Conservation (phyloP, 2,888 invertebrate species). For the Aromia moschata region DNA sequence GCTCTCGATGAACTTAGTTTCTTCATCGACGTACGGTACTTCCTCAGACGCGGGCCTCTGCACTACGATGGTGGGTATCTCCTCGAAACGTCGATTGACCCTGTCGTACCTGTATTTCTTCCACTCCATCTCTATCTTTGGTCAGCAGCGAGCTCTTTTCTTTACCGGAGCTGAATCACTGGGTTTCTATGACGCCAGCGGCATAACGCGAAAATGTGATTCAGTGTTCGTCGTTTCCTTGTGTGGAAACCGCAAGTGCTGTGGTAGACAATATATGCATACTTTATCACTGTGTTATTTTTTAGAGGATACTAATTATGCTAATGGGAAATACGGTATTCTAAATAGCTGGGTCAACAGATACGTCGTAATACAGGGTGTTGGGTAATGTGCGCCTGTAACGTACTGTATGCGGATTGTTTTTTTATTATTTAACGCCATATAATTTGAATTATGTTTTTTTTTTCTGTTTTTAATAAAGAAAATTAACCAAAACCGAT, state of each 20-base stretch:
- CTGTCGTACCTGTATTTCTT: constrained; percentile 36
- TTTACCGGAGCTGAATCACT: background rate
- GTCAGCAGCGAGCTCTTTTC: background rate
- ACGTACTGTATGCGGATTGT: no score
- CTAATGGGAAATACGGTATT: background rate
- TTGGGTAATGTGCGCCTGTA: no score
- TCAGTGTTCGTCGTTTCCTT: background rate
- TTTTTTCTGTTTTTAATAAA: no score
- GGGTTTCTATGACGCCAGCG: background rate
- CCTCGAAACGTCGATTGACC: constrained; percentile 30
- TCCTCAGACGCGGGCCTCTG: constrained; percentile 44
- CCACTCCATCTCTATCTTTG: constrained; percentile 23
- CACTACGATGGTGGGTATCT: constrained; percentile 48
- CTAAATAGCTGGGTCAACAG: background rate
- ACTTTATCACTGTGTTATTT: background rate
- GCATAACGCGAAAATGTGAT: background rate
- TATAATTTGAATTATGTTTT: no score
- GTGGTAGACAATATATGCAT: background rate
- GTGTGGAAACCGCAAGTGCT: background rate
- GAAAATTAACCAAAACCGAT: no score
- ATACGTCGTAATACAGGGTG: background rate
- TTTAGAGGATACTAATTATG: background rate
- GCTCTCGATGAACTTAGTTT: constrained; percentile 25
- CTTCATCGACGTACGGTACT: constrained; percentile 29
- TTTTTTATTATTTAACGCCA: no score